phyloP scores from a whole-genome alignment of 2,888 invertebrate species.

The Cephus rjabovi region DNA sequence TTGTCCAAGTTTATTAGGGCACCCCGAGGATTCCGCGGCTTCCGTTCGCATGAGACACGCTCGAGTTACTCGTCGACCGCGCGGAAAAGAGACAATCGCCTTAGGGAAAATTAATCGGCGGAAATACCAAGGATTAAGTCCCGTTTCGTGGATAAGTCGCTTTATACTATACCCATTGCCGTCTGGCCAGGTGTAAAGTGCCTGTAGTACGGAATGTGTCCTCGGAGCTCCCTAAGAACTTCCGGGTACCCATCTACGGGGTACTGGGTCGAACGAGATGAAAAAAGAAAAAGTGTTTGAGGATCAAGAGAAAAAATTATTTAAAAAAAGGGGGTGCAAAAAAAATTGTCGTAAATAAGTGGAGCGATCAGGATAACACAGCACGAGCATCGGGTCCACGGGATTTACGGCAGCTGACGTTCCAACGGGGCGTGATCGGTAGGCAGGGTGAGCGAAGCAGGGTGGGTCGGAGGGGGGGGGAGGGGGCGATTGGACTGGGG shows the following conservation, averaged over 20 bases:
- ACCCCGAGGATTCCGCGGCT: background rate
- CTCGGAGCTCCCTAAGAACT: too few relatives aligned
- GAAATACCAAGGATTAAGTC: constrained; percentile 46
- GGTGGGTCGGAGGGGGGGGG: background rate
- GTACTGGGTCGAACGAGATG: too few relatives aligned
- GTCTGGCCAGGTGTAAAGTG: constrained; percentile 38
- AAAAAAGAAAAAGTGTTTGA: too few relatives aligned
- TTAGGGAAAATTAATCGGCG: constrained; percentile 53
- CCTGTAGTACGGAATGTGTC: background rate
- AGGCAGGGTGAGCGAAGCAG: constrained; percentile 30
- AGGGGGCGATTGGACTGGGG: constrained; percentile 23
- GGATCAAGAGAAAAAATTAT: too few relatives aligned
- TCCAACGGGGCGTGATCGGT: constrained; percentile 20
- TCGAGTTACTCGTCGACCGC: constrained; percentile 34
- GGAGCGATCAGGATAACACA: too few relatives aligned
- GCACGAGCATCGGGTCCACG: background rate
- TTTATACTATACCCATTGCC: constrained; percentile 9
- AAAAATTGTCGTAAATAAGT: too few relatives aligned
- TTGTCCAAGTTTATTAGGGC: constrained; percentile 43
- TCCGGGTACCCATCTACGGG: too few relatives aligned
- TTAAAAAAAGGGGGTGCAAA: too few relatives aligned
- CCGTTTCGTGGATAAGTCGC: constrained; percentile 35
- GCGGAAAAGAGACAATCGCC: constrained; percentile 43
- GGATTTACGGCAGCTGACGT: constrained; percentile 1
- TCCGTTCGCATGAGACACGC: constrained; percentile 30